Conservation (phyloP, 2,888 invertebrate species). For the Brachylomia viminalis region DNA sequence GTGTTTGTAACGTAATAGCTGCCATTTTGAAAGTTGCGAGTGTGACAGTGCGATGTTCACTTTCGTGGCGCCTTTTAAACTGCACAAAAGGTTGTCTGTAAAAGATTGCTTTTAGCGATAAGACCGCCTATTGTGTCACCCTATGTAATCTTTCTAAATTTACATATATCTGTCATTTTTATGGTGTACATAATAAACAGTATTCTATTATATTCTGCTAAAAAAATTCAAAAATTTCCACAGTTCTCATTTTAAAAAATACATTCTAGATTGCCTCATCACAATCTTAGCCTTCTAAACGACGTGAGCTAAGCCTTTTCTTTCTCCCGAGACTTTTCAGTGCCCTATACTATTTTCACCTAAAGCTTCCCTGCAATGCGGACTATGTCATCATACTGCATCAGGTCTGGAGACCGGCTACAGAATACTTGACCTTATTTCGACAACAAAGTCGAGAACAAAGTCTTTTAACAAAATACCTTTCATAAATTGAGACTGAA, state of each 20-base stretch:
- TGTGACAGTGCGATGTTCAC: background rate
- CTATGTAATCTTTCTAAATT: no score
- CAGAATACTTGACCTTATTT: conserved; percentile 50
- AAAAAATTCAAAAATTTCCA: background rate
- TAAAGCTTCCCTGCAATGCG: conserved; percentile 55
- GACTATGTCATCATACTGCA: conserved; percentile 57
- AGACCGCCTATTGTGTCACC: no score
- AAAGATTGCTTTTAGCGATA: no score
- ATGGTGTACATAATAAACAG: no score
- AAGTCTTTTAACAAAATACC: conserved; percentile 8
- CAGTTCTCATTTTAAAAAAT: background rate
- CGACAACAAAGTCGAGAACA: conserved; percentile 12
- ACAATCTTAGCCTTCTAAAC: background rate
- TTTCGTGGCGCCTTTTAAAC: background rate
- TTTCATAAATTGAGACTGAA: background rate
- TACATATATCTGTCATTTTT: no score
- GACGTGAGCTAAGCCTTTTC: conserved; percentile 16
- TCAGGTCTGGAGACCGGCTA: conserved; percentile 30
- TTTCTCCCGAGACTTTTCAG: background rate
- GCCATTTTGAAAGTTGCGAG: conserved; percentile 19
- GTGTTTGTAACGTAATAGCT: background rate
- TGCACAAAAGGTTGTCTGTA: no score
- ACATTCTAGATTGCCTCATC: background rate
- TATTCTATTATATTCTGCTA: no score
- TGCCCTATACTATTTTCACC: conserved; percentile 30